Evolutionary conservation across 1,140 invertebrate genomes (phyloP).

Genomic region (Drosophila persimilis): DNA sequence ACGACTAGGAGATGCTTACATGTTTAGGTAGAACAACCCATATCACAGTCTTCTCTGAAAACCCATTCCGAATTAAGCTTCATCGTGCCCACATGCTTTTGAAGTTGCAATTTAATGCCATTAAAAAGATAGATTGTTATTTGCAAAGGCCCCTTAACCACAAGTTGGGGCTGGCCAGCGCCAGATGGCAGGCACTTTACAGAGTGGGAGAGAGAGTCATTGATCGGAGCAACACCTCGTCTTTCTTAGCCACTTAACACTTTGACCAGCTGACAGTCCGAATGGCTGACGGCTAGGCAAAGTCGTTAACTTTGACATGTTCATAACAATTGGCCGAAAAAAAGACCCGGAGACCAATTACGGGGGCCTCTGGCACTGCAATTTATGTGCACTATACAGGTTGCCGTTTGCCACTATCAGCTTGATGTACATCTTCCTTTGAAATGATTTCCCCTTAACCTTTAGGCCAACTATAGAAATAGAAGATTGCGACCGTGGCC

Average conservation of each 20-base stretch:
- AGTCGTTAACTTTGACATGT: conserved; percentile 79
- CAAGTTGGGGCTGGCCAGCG: conserved; percentile 10
- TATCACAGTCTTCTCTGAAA: conserved; percentile 35
- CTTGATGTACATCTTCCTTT: conserved; percentile 72
- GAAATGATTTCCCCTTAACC: conserved; percentile 64
- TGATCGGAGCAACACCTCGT: conserved; percentile 37
- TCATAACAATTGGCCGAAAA: conserved; percentile 70
- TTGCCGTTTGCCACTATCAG: conserved; percentile 49
- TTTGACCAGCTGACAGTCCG: conserved; percentile 71
- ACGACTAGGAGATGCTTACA: conserved; percentile 22
- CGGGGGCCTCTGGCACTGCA: conserved; percentile 55
- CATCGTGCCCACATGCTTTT: conserved; percentile 49
- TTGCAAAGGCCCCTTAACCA: conserved; percentile 31
- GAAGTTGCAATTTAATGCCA: conserved; percentile 50
- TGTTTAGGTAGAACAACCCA: conserved; percentile 43
- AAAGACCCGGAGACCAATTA: conserved; percentile 63
- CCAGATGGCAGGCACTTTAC: conserved; percentile 41
- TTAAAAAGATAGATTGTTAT: conserved; percentile 58
- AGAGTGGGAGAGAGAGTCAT: conserved; percentile 5
- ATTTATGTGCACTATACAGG: conserved; percentile 55
- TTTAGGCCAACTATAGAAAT: conserved; percentile 72
- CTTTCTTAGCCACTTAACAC: conserved; percentile 59
- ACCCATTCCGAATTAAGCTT: conserved; percentile 14
- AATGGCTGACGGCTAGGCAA: conserved; percentile 36
- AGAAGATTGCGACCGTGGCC: conserved; percentile 42